These are phyloP conservation scores for Drosophila nannoptera DNA, from an alignment of 1,140 invertebrate species.

Conservation along the genomic window DNA sequence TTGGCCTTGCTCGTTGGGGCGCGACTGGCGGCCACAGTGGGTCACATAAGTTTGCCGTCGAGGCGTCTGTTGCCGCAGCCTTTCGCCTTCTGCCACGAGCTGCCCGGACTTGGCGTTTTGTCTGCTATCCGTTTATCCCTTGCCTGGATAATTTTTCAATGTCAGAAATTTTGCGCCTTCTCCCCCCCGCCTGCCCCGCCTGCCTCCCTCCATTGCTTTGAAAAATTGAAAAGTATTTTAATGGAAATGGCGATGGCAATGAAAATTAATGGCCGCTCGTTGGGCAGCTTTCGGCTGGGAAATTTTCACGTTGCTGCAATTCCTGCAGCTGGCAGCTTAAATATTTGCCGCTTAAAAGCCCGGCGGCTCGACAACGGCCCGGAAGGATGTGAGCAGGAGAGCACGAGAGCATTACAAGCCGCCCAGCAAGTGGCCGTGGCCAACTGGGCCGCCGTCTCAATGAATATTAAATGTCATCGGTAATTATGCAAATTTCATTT, in stretches of 20 bases:
- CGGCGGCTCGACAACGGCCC: background rate
- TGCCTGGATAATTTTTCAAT: conserved; percentile 71
- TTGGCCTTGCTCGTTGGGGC: conserved; percentile 29
- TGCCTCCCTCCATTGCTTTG: conserved; percentile 26
- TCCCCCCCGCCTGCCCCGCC: too few relatives aligned
- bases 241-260: conserved; percentile 64
- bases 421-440: too few relatives aligned
- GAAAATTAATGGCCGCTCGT: conserved; percentile 68
- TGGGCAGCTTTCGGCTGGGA: conserved; percentile 48
- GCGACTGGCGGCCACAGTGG: conserved; percentile 12
- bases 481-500: background rate
- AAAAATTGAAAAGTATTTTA: conserved; percentile 75
- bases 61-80: conserved; percentile 7
- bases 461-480: conserved; percentile 4
- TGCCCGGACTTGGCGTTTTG: conserved; percentile 6
- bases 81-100: conserved; percentile 12
- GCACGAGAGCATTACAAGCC: background rate
- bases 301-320: conserved; percentile 50
- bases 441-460: background rate
- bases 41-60: conserved; percentile 23
- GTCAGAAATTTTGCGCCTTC: conserved; percentile 60
- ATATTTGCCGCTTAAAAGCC: conserved; percentile 23
- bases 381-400: too few relatives aligned
- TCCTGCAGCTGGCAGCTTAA: conserved; percentile 16
- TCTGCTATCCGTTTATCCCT: conserved; percentile 29